These are phyloP conservation scores for Otocyon megalotis DNA, from an alignment of 2,113 vertebrate species.

Conservation along the genomic window DNA sequence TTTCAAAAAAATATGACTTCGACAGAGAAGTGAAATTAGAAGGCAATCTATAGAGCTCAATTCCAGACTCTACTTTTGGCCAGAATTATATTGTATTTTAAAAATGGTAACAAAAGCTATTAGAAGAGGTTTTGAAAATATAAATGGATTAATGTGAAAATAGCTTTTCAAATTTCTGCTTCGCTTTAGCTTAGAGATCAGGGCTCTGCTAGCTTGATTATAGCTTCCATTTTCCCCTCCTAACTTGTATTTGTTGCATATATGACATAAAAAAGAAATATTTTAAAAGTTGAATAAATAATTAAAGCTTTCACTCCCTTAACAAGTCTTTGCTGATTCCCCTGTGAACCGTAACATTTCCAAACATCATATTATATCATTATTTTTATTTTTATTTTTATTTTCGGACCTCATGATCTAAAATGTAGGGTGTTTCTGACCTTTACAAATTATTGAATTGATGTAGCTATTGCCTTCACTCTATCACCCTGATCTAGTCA, in stretches of 20 bases:
- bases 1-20: neutral
- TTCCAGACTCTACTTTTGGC: neutral
- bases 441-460: neutral
- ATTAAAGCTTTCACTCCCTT: neutral
- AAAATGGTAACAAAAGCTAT: neutral
- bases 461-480: neutral
- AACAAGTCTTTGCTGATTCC: neutral
- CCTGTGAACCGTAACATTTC: neutral
- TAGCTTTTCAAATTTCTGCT: neutral
- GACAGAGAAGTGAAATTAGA: neutral
- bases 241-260: neutral
- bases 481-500: neutral
- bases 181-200: neutral
- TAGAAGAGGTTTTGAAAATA: neutral
- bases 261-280: neutral
- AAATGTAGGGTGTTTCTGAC: neutral
- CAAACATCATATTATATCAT: neutral
- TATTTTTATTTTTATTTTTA: neutral
- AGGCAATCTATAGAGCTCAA: neutral
- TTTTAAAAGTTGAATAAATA: neutral
- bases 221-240: neutral
- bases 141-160: neutral
- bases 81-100: conserved; percentile 36
- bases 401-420: neutral
- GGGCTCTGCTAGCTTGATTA: neutral